A percentile compares a stretch with the other conserved stretches of the same genome.
Evolutionary conservation across 2,888 invertebrate species (phyloP).

Genomic region (Octodonta nipae): DNA sequence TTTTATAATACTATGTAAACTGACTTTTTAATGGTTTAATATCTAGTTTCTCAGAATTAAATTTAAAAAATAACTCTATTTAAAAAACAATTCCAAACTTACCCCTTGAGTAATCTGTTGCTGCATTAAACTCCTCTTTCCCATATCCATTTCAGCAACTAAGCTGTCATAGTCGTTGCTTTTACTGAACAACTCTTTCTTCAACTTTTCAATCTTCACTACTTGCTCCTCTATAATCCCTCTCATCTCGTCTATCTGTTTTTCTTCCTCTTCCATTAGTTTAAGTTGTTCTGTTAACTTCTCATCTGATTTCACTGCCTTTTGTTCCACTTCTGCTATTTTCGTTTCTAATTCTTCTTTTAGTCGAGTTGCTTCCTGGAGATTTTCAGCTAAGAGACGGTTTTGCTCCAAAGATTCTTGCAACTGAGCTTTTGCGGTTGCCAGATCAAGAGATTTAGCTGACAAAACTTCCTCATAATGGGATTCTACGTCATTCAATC

Average conservation of each 20-base stretch:
- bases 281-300: slow-evolving; percentile 42
- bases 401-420: slow-evolving; percentile 13
- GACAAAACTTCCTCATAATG: slow-evolving; percentile 24
- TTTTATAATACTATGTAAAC: too few species aligned
- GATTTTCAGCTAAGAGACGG: slow-evolving; percentile 10
- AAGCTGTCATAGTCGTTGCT: slow-evolving; percentile 44
- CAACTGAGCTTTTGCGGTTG: slow-evolving; percentile 22
- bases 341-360: slow-evolving; percentile 6
- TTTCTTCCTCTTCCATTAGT: slow-evolving; percentile 42
- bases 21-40: too few species aligned
- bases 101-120: slow-evolving; percentile 10
- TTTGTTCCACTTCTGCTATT: slow-evolving; percentile 7
- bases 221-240: slow-evolving; percentile 54
- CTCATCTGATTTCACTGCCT: slow-evolving; percentile 42
- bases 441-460: slow-evolving; percentile 25
- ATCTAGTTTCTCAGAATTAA: not conserved
- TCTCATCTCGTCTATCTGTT: slow-evolving; percentile 44
- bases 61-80: too few species aligned
- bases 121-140: slow-evolving; percentile 18
- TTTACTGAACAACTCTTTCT: slow-evolving; percentile 50
- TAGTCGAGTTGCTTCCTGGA: slow-evolving; percentile 4
- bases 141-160: slow-evolving; percentile 31
- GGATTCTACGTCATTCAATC: slow-evolving; percentile 17
- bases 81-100: slow-evolving; percentile 1
- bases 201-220: slow-evolving; percentile 57